Evolutionary conservation across 2,113 vertebrate genomes (phyloP).

Genomic region (Phaethornis superciliosus): DNA sequence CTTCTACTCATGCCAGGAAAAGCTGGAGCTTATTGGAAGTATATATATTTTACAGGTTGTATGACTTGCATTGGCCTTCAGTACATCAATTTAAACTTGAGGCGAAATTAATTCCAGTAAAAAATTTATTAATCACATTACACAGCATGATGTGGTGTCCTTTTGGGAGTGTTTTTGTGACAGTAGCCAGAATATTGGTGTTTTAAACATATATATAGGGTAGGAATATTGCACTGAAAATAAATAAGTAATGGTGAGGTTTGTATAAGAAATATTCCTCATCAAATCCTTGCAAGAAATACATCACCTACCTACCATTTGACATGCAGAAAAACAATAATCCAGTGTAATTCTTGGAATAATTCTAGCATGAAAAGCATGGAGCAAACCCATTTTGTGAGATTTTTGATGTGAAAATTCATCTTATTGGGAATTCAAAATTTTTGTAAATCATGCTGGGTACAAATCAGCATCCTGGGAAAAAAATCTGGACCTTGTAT

Average conservation of each 20-base stretch:
- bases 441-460: not conserved
- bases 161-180: not conserved
- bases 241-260: not conserved
- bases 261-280: not conserved
- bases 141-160: not conserved
- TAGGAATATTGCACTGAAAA: not conserved
- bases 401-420: not conserved
- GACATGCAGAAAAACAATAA: not conserved
- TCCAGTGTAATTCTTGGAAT: not conserved
- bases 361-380: not conserved
- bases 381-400: not conserved
- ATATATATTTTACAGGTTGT: not conserved
- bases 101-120: constrained; percentile 35
- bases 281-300: not conserved
- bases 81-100: not conserved
- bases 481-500: not conserved
- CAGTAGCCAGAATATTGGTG: not conserved
- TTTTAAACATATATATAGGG: not conserved
- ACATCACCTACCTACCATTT: not conserved
- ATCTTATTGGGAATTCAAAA: not conserved
- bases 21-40: constrained; percentile 9
- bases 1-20: not conserved
- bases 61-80: not conserved
- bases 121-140: not conserved
- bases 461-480: not conserved